Conservation (phyloP, 2,113 vertebrate genomes). For the Malurus melanocephalus region DNA sequence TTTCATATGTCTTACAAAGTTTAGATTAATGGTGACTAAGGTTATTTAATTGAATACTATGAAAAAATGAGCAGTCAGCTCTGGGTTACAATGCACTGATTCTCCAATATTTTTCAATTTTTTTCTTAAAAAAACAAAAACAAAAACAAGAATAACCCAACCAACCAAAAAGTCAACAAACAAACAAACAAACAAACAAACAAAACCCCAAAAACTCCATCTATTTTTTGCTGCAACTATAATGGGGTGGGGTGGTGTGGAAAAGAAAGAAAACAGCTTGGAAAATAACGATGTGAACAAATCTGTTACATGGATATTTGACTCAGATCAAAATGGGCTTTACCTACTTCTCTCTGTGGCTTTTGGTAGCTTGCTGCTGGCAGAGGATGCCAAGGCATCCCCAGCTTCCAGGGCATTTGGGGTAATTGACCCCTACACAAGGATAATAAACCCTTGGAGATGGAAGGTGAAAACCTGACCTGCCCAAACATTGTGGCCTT, state of each 20-base stretch:
- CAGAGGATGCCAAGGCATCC: background rate
- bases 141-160: background rate
- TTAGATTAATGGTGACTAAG: background rate
- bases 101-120: background rate
- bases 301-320: background rate
- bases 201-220: no score
- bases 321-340: background rate
- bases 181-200: background rate
- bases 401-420: background rate
- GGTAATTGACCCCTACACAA: background rate
- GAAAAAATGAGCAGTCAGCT: background rate
- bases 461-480: background rate
- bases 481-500: background rate
- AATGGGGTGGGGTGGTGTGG: background rate
- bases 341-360: background rate
- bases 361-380: background rate
- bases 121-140: background rate
- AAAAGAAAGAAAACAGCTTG: background rate
- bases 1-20: background rate
- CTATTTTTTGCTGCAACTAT: background rate
- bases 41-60: background rate
- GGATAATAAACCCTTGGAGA: background rate
- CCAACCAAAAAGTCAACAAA: background rate
- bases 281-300: background rate
- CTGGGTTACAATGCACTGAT: background rate